Evolutionary conservation across 2,888 invertebrate species (phyloP).

Genomic region (Cancer borealis): DNA sequence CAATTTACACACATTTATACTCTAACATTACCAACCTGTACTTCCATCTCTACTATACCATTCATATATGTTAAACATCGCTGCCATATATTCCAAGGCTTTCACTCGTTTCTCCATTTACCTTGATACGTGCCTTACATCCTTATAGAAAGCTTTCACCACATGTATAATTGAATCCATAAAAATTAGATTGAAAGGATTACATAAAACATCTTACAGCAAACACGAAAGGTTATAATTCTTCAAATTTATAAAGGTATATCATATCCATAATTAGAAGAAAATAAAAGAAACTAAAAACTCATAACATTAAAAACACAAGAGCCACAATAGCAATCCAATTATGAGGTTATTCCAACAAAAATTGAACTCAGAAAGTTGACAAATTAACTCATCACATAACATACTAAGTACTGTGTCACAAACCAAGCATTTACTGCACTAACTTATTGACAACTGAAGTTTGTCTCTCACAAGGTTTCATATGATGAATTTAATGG

Average conservation of each 20-base stretch:
- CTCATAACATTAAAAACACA: conserved; percentile 57
- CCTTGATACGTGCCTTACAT: too few species aligned
- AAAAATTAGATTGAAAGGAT: background rate
- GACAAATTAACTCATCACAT: conserved; percentile 30
- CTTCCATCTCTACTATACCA: too few species aligned
- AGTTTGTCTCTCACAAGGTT: background rate
- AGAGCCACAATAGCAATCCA: conserved; percentile 24
- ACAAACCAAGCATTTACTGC: conserved; percentile 36
- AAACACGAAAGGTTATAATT: conserved; percentile 70
- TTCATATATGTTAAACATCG: too few species aligned
- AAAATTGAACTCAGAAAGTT: conserved; percentile 27
- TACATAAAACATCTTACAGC: conserved; percentile 54
- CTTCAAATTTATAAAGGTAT: conserved; percentile 63
- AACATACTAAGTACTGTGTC: background rate
- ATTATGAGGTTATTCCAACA: conserved; percentile 42
- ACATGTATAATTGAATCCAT: background rate
- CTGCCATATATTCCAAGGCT: too few species aligned
- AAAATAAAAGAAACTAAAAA: conserved; percentile 56
- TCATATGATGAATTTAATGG: background rate
- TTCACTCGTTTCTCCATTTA: too few species aligned
- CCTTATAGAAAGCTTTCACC: too few species aligned
- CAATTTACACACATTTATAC: background rate
- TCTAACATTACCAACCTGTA: background rate
- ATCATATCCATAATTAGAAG: conserved; percentile 58
- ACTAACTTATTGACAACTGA: background rate